Evolutionary conservation across 1,140 invertebrate genomes (phyloP), one percentile per base, ranked within the genome.

Genomic region (Caerostris darwini): DNA sequence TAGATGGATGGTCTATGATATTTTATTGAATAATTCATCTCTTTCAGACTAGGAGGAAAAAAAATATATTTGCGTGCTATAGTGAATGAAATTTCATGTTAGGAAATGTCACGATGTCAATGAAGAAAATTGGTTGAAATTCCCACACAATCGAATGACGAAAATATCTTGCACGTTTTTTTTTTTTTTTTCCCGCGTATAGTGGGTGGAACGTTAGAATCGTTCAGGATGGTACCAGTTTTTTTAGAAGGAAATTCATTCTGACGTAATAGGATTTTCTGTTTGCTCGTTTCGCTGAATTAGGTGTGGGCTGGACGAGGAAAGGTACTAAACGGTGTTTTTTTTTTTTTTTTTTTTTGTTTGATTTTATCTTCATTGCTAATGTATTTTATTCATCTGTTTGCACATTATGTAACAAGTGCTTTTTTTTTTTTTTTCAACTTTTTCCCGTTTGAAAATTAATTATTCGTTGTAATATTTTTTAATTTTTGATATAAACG

Each of bases 201-300:
- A 50, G 34, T 77, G 19, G 34, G 61, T 64, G 71, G 71, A 34
- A 34, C 53, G 71, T 5, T 53, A 53, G 10, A 64, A 14, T 64
- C 61, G 12, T 34, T 34, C 34, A 34, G 34, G 34, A 77, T 5
- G 34, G 34, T 34, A 34, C 34, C 50, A 50, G 34, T 12, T 77
- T 77, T n/a, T 53, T 77, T 53, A 12, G 50, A 77, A 77, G 71
- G 71, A 77, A 77, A 14, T 77, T 67, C 61, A 67, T n/a, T 67
- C 12, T 77, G 71, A 77, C 71, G 71, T 77, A 53, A 2, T 8
- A 10, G 8, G 3, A 10, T 77, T 53, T 67, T 67, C 61, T 67
- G 14, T 17, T 53, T 5, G 53, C 12, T 12, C 10, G 2, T 77
- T 50, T 8, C 53, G 71, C 50, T 34, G 71, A 53, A 77, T 19